A percentile compares a stretch with the other conserved stretches of the same genome.
phyloP scores from a whole-genome alignment of 2,113 vertebrate species.

The Poeciliopsis retropinna region DNA sequence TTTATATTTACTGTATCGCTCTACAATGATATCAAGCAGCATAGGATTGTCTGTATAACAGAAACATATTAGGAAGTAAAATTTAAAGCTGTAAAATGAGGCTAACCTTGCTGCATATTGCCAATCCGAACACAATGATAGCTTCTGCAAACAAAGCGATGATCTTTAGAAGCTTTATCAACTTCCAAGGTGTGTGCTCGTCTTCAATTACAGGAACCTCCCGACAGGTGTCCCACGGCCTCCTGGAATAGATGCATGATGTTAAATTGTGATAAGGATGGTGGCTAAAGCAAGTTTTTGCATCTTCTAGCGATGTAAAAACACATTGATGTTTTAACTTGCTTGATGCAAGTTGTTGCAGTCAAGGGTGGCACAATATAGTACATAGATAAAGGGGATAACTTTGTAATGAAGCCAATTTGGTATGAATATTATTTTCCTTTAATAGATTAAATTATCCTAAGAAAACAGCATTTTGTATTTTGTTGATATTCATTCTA shows the following conservation, averaged over 20 bases:
- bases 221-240: slow-evolving; percentile 62
- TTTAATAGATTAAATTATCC: not conserved
- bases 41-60: not conserved
- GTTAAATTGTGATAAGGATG: not conserved
- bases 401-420: not conserved
- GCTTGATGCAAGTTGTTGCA: no score
- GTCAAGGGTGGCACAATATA: not conserved
- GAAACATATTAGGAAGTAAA: not conserved
- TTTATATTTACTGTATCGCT: no score
- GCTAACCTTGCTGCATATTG: slow-evolving; percentile 73
- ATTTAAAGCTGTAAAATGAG: not conserved
- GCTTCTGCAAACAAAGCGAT: slow-evolving; percentile 32
- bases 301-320: not conserved
- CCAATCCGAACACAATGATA: slow-evolving; percentile 61
- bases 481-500: not conserved
- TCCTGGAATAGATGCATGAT: slow-evolving; percentile 15
- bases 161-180: slow-evolving; percentile 50
- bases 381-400: not conserved
- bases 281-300: no score
- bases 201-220: slow-evolving; percentile 61
- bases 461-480: not conserved
- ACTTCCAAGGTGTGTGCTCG: slow-evolving; percentile 67
- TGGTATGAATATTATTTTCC: not conserved
- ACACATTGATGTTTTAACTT: not conserved
- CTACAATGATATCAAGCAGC: not conserved